Percentiles rank a stretch among this genome's conserved stretches.
Evolutionary conservation across 2,797 vertebrate genomes (phyloP).

Genomic region (Anolis apletophallus): DNA sequence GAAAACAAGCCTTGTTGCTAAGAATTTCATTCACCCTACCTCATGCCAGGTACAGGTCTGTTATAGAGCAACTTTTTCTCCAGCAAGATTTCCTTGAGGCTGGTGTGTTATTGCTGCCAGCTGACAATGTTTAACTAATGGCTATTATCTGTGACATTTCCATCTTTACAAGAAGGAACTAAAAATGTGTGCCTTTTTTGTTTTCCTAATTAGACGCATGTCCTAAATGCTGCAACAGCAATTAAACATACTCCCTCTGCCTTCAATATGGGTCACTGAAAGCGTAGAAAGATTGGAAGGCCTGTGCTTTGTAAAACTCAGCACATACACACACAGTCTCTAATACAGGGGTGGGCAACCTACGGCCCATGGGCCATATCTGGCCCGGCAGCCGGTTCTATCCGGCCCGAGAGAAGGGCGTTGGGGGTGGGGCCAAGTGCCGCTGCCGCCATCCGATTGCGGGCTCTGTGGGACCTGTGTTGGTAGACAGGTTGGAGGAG

Average conservation of each 20-base stretch:
- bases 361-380: no score
- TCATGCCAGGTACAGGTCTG: slow-evolving; percentile 32
- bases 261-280: neutral
- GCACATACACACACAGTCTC: accelerated
- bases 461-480: no score
- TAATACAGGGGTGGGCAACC: no score
- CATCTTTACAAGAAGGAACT: slow-evolving; percentile 39
- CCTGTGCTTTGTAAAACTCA: neutral
- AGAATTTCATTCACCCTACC: neutral
- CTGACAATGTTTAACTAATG: slow-evolving; percentile 35
- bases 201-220: slow-evolving; percentile 13
- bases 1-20: neutral
- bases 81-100: slow-evolving; percentile 47
- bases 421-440: no score
- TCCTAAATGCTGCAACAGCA: neutral
- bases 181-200: slow-evolving; percentile 1
- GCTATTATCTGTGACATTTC: slow-evolving; percentile 34
- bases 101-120: slow-evolving; percentile 17
- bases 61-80: slow-evolving; percentile 23
- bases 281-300: neutral
- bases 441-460: no score
- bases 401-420: no score
- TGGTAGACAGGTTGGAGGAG: no score
- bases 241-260: neutral
- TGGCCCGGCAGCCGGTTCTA: no score